Base-by-base conservation (phyloP, 2,113 vertebrate species). In the Gambusia affinis region DNA sequence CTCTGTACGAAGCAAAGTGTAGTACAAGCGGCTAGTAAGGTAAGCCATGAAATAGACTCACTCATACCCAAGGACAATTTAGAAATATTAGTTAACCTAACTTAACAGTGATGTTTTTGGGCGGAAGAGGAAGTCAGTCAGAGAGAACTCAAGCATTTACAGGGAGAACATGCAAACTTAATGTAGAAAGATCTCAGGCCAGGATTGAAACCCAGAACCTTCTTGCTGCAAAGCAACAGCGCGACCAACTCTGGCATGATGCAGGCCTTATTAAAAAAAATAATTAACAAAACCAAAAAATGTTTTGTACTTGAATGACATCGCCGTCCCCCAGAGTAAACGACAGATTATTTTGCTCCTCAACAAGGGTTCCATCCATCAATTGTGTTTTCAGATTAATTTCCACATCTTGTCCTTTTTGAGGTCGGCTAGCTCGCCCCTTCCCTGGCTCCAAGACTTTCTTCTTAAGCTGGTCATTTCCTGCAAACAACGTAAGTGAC, bases 281-380 rank as follows among this genome's bases (percentile, higher is more conserved):
- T 12, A 63, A 63, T 42, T 19, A 60, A 42, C 39, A 57, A 1
- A 63, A 30, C 30, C 42, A 44, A 47, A 19, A 35, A 47, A 54
- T 24, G 12, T 37, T n/a, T 30, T 35, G n/a, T 85, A 99, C 98
- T 96, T 99, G 98, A 47, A 98, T 93, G 47, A 99, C 95, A 0
- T 99, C 97, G 0, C 97, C 96, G 80, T 99, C 97, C 15, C 98
- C 97, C 72, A 99, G 79, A 0, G 96, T 98, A 87, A 99, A 99
- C 39, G 87, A 73, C 47, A 98, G 90, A 4, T 91, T 73, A 0
- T 89, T 83, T 17, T 94, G 89, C 66, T 97, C 95, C 54, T 96
- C 95, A 19, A 97, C 93, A 7, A 94, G 79, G 0, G 89, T 94
- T 62, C 95, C 95, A n/a, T 95, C 92, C 72, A 93, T 93, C 82